These are phyloP conservation scores for Enteromius viviparus DNA, from an alignment of 2,797 vertebrate genomes.

Conservation along the genomic window DNA sequence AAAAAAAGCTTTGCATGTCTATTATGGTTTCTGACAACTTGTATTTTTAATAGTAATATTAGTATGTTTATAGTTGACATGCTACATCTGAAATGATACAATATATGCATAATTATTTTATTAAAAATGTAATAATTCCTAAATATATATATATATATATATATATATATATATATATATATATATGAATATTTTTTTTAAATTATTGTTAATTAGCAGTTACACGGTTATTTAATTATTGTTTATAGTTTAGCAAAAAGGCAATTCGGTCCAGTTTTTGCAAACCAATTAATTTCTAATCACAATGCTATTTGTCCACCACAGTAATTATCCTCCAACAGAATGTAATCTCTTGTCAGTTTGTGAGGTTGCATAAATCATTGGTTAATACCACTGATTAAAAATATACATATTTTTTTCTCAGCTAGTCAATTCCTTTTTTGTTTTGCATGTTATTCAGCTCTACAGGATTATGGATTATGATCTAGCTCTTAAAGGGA, in stretches of 20 bases:
- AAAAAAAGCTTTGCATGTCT: not conserved
- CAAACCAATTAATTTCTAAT: not conserved
- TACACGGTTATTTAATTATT: not conserved
- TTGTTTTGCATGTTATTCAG: conserved; percentile 30
- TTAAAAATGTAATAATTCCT: not conserved
- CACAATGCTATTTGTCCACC: not conserved
- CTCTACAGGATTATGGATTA: conserved; percentile 12
- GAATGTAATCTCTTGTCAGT: conserved; percentile 13
- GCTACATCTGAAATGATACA: not conserved
- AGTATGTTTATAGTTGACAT: not conserved
- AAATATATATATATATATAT: not conserved
- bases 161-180: no score
- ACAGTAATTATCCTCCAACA: conserved; percentile 14
- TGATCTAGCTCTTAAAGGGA: conserved; percentile 23
- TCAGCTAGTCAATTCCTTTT: not conserved
- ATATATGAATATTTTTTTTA: no score
- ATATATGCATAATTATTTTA: not conserved
- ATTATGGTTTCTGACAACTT: not conserved
- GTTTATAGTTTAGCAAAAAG: conserved; percentile 3
- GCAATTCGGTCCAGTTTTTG: not conserved
- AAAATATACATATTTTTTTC: not conserved
- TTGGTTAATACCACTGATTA: not conserved
- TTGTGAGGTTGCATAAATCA: conserved; percentile 22
- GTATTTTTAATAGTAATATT: not conserved
- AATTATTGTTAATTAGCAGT: not conserved